A percentile compares a stretch with the other conserved stretches of the same genome.
These are phyloP conservation scores for Troides oblongomaculatus DNA, from an alignment of 2,888 invertebrate species.

Conservation along the genomic window DNA sequence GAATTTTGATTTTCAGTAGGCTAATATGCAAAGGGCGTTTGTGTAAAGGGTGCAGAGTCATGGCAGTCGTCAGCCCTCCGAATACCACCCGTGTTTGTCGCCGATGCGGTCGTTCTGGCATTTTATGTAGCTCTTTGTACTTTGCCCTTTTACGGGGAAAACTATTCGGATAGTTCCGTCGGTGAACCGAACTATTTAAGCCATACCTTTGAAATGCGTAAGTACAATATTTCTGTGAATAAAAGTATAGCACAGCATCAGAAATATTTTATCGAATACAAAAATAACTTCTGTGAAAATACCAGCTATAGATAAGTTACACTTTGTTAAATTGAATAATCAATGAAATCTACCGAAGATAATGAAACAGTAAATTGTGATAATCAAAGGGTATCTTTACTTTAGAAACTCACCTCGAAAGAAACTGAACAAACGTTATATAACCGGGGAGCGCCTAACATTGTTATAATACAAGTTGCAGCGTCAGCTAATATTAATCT, in stretches of 20 bases:
- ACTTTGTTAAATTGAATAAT: background rate
- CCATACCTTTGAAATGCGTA: constrained; percentile 56
- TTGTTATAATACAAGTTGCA: constrained; percentile 71
- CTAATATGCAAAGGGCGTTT: constrained; percentile 73
- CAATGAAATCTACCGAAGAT: background rate
- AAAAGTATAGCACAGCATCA: constrained; percentile 16
- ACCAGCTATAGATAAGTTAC: background rate
- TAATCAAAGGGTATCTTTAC: constrained; percentile 1
- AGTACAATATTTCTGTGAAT: constrained; percentile 29
- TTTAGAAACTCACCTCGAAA: constrained; percentile 13
- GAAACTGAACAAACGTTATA: constrained; percentile 33
- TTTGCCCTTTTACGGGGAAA: constrained; percentile 67
- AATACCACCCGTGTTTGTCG: constrained; percentile 76
- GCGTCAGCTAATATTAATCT: constrained; percentile 78
- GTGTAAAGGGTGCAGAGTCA: constrained; percentile 69
- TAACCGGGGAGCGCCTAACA: constrained; percentile 44
- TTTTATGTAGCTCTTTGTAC: constrained; percentile 78
- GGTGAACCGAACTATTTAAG: constrained; percentile 66
- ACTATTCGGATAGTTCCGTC: constrained; percentile 72
- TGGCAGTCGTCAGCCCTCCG: constrained; percentile 63
- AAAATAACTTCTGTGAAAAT: background rate
- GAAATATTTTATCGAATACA: background rate
- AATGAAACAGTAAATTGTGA: background rate
- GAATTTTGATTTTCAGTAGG: constrained; percentile 77
- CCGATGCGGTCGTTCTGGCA: constrained; percentile 73